A percentile compares a stretch with the other conserved stretches of the same genome.
These are phyloP conservation scores for Percina caprodes DNA, from an alignment of 2,113 vertebrate genomes.

Conservation along the genomic window DNA sequence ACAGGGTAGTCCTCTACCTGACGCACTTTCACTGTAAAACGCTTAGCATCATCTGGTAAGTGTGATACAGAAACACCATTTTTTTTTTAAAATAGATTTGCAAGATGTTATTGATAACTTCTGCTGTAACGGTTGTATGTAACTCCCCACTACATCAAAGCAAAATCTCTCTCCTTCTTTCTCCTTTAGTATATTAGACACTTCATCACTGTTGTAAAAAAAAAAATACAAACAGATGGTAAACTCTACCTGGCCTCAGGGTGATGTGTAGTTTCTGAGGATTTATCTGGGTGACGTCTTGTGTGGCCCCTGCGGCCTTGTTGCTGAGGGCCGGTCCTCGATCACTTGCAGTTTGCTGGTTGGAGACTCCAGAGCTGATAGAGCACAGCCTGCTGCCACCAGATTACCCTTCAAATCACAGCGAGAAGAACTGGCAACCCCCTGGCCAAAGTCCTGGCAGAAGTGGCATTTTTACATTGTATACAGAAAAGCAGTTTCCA, in stretches of 20 bases:
- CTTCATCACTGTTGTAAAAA: neutral
- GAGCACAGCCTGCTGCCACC: conserved; percentile 81
- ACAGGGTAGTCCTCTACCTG: conserved; percentile 98
- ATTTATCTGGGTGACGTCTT: conserved; percentile 91
- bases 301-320: conserved; percentile 88
- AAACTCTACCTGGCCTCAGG: conserved; percentile 86
- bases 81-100: neutral
- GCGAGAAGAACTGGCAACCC: conserved; percentile 81
- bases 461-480: neutral
- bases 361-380: conserved; percentile 86
- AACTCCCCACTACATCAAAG: neutral
- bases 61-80: neutral
- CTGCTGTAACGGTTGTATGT: neutral
- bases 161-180: neutral
- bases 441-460: conserved; percentile 79
- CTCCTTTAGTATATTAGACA: neutral
- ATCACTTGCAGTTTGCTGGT: conserved; percentile 82
- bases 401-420: conserved; percentile 89
- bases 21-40: conserved; percentile 91
- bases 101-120: neutral
- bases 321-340: conserved; percentile 88
- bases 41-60: conserved; percentile 90
- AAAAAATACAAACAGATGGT: neutral
- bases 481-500: neutral
- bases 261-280: conserved; percentile 91